Percentiles rank a stretch among this genome's conserved stretches.
These are phyloP conservation scores for Rhinella marina DNA, from an alignment of 2,797 vertebrate genomes.

Conservation along the genomic window DNA sequence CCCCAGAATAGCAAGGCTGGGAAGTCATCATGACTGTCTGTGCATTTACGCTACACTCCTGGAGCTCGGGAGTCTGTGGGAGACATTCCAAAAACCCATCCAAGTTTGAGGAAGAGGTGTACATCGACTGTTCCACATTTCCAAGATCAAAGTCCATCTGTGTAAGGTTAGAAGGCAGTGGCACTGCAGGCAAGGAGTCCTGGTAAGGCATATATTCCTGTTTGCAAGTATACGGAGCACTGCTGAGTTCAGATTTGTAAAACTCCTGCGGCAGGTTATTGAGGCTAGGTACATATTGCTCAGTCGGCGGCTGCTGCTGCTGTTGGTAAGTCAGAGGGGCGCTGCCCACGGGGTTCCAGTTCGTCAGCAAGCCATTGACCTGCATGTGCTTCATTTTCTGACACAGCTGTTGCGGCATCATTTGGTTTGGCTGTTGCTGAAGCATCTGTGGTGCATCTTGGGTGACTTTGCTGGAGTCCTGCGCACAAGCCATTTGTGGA, in stretches of 20 bases:
- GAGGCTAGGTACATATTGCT: slow-evolving; percentile 68
- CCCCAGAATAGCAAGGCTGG: slow-evolving; percentile 72
- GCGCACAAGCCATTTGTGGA: slow-evolving; percentile 68
- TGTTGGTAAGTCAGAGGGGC: slow-evolving; percentile 68
- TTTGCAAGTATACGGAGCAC: slow-evolving; percentile 69
- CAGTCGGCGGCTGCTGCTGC: slow-evolving; percentile 71
- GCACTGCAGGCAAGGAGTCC: slow-evolving; percentile 62
- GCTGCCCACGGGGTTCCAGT: slow-evolving; percentile 68
- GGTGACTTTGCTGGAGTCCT: slow-evolving; percentile 70
- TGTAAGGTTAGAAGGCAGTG: slow-evolving; percentile 69
- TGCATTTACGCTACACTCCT: slow-evolving; percentile 67
- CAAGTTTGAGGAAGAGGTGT: slow-evolving; percentile 69
- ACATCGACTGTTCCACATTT: slow-evolving; percentile 70
- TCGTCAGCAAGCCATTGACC: slow-evolving; percentile 72
- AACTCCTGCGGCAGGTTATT: slow-evolving; percentile 68
- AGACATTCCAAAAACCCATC: slow-evolving; percentile 78
- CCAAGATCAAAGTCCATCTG: slow-evolving; percentile 73
- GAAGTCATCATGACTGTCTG: slow-evolving; percentile 66
- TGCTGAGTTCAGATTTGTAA: slow-evolving; percentile 73
- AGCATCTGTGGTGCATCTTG: slow-evolving; percentile 68
- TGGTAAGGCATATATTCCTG: slow-evolving; percentile 73
- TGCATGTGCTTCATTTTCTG: slow-evolving; percentile 78
- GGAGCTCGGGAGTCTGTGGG: slow-evolving; percentile 71
- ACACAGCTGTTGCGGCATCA: slow-evolving; percentile 73
- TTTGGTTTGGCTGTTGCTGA: slow-evolving; percentile 66